Evolutionary conservation across 2,797 vertebrate species (phyloP).

Genomic region (Clarias fuscus): DNA sequence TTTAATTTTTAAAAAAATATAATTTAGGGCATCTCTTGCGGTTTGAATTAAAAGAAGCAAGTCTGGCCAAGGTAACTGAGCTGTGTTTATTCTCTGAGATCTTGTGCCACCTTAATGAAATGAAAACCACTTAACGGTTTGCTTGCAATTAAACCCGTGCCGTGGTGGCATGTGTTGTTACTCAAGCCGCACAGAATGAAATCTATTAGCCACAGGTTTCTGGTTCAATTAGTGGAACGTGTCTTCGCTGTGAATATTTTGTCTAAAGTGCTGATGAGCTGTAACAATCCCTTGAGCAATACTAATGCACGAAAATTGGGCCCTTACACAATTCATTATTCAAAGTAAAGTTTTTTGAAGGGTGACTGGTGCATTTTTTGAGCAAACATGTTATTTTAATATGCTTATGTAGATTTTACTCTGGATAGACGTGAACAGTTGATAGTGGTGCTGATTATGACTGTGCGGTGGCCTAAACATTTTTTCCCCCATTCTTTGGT

Average conservation of each 20-base stretch:
- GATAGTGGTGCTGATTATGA: background rate
- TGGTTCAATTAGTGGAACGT: background rate
- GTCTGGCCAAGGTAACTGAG: background rate
- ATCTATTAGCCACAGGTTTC: background rate
- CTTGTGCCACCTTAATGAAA: background rate
- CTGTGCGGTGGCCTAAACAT: background rate
- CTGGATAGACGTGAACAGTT: background rate
- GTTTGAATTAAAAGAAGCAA: slow-evolving; percentile 6
- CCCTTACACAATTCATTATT: slow-evolving; percentile 3
- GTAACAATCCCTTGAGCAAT: background rate
- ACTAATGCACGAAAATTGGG: background rate
- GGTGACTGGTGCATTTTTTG: background rate
- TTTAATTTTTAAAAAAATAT: too few relatives aligned
- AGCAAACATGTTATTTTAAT: background rate
- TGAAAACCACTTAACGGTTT: background rate
- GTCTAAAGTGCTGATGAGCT: background rate
- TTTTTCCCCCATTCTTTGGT: slow-evolving; percentile 67
- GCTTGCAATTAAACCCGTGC: background rate
- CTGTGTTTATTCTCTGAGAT: background rate
- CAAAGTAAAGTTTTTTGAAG: background rate
- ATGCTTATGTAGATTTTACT: background rate
- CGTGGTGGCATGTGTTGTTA: background rate
- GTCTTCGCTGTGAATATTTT: background rate
- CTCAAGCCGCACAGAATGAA: background rate
- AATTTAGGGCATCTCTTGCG: slow-evolving; percentile 11